A percentile compares a stretch with the other conserved stretches of the same genome.
Evolutionary conservation across 2,888 invertebrate species (phyloP).

Genomic region (Sphaeridia pumilis): DNA sequence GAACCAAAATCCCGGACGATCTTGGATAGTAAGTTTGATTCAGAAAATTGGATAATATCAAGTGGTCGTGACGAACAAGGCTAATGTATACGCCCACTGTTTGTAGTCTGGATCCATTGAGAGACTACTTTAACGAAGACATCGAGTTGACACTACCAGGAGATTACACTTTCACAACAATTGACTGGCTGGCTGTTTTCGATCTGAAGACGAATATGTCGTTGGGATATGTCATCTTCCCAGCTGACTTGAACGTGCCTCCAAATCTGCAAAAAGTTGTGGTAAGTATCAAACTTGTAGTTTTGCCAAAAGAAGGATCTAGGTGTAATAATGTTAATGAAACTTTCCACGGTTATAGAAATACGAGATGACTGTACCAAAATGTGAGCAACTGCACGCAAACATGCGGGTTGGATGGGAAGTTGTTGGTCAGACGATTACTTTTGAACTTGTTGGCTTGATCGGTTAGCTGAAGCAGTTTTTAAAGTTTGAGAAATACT

Average conservation of each 20-base stretch:
- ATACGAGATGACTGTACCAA: constrained; percentile 51
- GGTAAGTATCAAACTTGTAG: constrained; percentile 37
- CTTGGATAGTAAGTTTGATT: constrained; percentile 72
- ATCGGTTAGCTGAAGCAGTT: constrained; percentile 42
- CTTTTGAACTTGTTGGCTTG: constrained; percentile 69
- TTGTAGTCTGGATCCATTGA: constrained; percentile 62
- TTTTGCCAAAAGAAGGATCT: background rate
- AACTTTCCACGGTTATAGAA: constrained; percentile 17
- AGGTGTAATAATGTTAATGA: constrained; percentile 39
- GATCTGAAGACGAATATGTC: constrained; percentile 24
- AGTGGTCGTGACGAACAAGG: background rate
- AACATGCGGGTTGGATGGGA: constrained; percentile 78
- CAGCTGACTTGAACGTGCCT: constrained; percentile 49
- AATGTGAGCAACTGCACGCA: constrained; percentile 74
- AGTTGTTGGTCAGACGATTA: constrained; percentile 76
- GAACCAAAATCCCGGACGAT: constrained; percentile 74
- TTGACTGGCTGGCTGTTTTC: constrained; percentile 73
- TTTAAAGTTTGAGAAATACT: background rate
- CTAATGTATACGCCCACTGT: background rate
- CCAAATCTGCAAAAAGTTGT: constrained; percentile 58
- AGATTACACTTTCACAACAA: constrained; percentile 63
- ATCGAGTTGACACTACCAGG: constrained; percentile 66
- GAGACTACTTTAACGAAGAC: constrained; percentile 59
- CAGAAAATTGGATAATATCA: too few species aligned
- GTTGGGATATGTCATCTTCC: constrained; percentile 26